phyloP scores from a whole-genome alignment of 2,888 invertebrate species.

The Euphydryas editha region DNA sequence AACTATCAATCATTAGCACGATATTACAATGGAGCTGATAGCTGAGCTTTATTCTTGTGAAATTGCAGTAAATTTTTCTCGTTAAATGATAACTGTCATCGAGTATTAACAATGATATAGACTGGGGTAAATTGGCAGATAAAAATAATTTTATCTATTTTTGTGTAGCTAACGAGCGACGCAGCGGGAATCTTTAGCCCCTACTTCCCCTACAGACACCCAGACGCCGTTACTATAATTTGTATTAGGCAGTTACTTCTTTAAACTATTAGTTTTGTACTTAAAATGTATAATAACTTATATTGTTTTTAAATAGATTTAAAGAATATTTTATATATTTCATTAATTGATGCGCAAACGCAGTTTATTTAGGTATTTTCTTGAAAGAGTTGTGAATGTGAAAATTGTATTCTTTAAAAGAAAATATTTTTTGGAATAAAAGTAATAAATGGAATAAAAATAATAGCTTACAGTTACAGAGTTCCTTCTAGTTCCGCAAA shows the following conservation, averaged over 20 bases:
- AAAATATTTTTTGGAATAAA: neutral
- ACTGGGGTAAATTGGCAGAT: constrained; percentile 81
- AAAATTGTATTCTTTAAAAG: no score
- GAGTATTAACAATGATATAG: constrained; percentile 65
- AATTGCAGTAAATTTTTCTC: constrained; percentile 43
- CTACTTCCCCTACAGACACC: constrained; percentile 69
- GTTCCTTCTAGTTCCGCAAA: neutral
- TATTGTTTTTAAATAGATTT: neutral
- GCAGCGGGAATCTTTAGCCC: constrained; percentile 66
- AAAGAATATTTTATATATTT: constrained; percentile 15
- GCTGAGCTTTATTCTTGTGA: constrained; percentile 29
- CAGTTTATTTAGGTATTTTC: constrained; percentile 64
- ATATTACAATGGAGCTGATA: constrained; percentile 21
- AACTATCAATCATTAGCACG: constrained; percentile 20
- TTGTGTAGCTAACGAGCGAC: constrained; percentile 73
- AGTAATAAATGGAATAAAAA: neutral
- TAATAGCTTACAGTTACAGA: no score
- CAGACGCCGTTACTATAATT: constrained; percentile 68
- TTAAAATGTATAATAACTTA: neutral
- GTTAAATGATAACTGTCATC: constrained; percentile 66
- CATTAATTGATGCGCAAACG: constrained; percentile 63
- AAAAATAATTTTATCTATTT: constrained; percentile 77
- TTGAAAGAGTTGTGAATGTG: constrained; percentile 28
- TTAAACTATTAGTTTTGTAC: no score
- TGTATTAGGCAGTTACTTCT: constrained; percentile 43